Evolutionary conservation across 2,888 invertebrate species (phyloP).

Genomic region (Oligia latruncula): DNA sequence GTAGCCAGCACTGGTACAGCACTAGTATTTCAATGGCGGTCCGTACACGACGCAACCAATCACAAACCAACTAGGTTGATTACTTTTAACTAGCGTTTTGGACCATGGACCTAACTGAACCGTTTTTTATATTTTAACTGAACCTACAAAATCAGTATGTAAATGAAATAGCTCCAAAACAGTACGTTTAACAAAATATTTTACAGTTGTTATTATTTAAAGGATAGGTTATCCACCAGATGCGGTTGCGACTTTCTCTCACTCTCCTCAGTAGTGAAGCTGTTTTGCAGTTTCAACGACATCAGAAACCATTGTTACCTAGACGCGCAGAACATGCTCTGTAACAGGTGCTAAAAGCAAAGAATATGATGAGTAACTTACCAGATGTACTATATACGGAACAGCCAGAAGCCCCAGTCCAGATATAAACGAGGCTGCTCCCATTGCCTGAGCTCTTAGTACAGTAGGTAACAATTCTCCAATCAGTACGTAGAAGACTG

Average conservation of each 20-base stretch:
- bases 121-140: background rate
- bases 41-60: background rate
- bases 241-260: too few species aligned
- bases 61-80: background rate
- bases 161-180: background rate
- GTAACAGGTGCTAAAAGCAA: background rate
- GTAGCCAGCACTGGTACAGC: background rate
- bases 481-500: slow-evolving; percentile 92
- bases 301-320: background rate
- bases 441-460: slow-evolving; percentile 92
- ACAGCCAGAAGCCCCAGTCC: slow-evolving; percentile 91
- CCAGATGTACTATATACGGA: slow-evolving; percentile 91
- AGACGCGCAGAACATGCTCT: background rate
- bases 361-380: slow-evolving; percentile 69
- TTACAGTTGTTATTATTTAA: background rate
- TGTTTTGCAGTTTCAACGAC: background rate
- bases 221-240: background rate
- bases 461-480: slow-evolving; percentile 92
- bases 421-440: slow-evolving; percentile 91
- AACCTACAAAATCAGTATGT: background rate
- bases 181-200: background rate
- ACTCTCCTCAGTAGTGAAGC: too few species aligned
- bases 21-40: background rate
- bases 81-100: background rate
- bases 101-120: background rate